Evolutionary conservation across 2,113 vertebrate genomes (phyloP).

Genomic region (Gymnocephalus cernua): DNA sequence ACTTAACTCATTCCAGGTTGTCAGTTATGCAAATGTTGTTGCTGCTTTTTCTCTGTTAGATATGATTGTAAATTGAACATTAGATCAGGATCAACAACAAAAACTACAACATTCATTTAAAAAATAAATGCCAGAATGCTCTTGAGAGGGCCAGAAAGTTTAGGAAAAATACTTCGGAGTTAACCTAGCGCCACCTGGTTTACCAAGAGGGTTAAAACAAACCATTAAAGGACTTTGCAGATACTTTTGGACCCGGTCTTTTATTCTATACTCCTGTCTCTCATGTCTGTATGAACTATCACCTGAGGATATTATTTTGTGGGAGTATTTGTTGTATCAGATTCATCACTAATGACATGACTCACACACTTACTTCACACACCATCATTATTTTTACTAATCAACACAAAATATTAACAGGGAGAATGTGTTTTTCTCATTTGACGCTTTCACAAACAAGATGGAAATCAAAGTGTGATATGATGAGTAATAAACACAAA

Average conservation of each 20-base stretch:
- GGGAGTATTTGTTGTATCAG: not conserved
- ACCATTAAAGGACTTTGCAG: not conserved
- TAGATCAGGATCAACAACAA: not conserved
- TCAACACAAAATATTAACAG: slow-evolving; percentile 2
- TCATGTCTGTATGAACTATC: not conserved
- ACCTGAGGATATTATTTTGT: not conserved
- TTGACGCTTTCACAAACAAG: not conserved
- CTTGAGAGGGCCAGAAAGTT: not conserved
- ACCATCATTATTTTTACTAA: slow-evolving; percentile 1
- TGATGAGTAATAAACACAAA: not conserved
- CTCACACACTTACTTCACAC: slow-evolving; percentile 21
- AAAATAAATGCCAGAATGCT: not conserved
- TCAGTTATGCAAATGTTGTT: too few species aligned
- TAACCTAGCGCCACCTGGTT: not conserved
- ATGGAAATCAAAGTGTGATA: not conserved
- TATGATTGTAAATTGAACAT: too few species aligned
- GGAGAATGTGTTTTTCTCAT: not conserved
- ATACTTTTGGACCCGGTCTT: not conserved
- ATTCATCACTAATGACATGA: not conserved
- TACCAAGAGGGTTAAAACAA: slow-evolving; percentile 1
- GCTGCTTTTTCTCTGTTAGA: too few species aligned
- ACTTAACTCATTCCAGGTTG: too few species aligned
- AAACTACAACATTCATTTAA: not conserved
- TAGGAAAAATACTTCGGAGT: too few species aligned
- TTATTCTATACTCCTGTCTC: not conserved